phyloP scores from a whole-genome alignment of 2,113 vertebrate species.

The Laterallus jamaicensis region DNA sequence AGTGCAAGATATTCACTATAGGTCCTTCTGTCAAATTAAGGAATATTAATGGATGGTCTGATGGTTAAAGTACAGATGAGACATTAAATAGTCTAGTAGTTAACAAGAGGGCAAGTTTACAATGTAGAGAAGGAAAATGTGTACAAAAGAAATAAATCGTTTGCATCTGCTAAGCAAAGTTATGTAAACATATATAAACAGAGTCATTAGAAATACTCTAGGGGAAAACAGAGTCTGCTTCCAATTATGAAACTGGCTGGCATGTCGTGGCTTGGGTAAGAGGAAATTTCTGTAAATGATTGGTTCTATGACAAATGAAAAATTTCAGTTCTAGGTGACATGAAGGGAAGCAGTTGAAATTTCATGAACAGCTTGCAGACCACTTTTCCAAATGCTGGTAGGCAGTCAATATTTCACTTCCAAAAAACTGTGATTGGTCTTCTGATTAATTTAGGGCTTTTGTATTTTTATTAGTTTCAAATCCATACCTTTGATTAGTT shows the following conservation, averaged over 20 bases:
- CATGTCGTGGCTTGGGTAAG: neutral
- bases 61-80: neutral
- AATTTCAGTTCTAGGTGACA: neutral
- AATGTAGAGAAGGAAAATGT: neutral
- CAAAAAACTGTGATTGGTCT: neutral
- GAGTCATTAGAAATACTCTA: neutral
- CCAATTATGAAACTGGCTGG: neutral
- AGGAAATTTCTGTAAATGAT: neutral
- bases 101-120: neutral
- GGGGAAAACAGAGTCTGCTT: neutral
- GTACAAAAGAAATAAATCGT: neutral
- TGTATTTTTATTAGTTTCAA: slow-evolving; percentile 5
- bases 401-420: slow-evolving; percentile 5
- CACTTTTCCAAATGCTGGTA: neutral
- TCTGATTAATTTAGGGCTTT: slow-evolving; percentile 13
- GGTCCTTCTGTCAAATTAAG: neutral
- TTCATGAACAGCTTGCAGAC: neutral
- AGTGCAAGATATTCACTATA: neutral
- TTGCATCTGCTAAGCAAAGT: neutral
- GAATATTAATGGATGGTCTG: neutral
- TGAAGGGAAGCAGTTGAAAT: neutral
- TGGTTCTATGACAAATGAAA: neutral
- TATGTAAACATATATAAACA: neutral
- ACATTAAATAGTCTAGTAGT: neutral
- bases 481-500: slow-evolving; percentile 27